phyloP scores from a whole-genome alignment of 2,113 vertebrate genomes.

The Ramphastos sulfuratus region DNA sequence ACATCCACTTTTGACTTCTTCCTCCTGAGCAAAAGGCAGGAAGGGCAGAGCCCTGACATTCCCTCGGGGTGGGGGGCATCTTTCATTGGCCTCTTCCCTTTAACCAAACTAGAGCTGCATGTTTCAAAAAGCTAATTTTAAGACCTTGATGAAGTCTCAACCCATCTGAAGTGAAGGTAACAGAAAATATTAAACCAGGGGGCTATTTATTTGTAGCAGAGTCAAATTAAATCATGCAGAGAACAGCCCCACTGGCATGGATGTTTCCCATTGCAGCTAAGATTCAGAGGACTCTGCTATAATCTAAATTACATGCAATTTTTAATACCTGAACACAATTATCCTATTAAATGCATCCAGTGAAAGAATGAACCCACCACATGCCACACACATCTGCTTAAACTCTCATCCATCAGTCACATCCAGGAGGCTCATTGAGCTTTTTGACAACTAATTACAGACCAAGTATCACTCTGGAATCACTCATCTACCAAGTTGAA shows the following conservation, averaged over 20 bases:
- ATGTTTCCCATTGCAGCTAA: neutral
- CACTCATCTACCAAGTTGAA: neutral
- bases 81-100: neutral
- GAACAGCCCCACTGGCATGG: rapidly evolving
- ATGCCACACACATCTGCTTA: neutral
- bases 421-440: neutral
- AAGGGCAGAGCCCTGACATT: neutral
- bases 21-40: neutral
- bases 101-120: neutral
- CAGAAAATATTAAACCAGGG: neutral
- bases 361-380: neutral
- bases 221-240: neutral
- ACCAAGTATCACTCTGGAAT: neutral
- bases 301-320: neutral
- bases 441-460: slow-evolving; percentile 3
- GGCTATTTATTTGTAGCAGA: neutral
- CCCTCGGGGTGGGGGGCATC: neutral
- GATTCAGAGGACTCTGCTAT: neutral
- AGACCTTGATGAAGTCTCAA: neutral
- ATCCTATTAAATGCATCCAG: neutral
- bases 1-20: neutral
- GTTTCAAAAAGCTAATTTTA: neutral
- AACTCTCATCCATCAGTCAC: slow-evolving; percentile 4
- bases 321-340: neutral
- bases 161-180: neutral